Evolutionary conservation across 2,113 vertebrate species (phyloP), one percentile per base, ranked within the genome.

Genomic region (Neotragus moschatus): DNA sequence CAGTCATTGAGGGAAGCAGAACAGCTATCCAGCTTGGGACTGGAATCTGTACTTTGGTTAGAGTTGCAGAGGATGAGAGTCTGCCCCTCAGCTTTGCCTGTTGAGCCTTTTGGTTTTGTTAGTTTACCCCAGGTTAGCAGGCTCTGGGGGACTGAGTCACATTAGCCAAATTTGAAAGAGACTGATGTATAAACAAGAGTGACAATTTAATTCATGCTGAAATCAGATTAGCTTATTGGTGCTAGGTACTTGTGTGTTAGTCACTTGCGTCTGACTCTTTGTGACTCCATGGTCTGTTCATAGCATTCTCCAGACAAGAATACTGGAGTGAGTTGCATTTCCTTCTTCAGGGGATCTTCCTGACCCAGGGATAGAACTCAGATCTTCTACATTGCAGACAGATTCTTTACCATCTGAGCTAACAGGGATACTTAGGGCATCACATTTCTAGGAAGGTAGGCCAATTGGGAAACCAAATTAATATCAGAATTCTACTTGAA

Each of bases 401-500:
- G 36, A 39, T 73, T 39, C 36, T 73, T 73, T 13, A 73, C 36
- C 21, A 39, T 73, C 36, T 39, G 66, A 3, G 2, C 36, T 39
- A 70, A 39, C n/a, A 61, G 60, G 6, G 28, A 61, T 61, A 70
- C 70, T 53, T 53, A 43, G n/a, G 7, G 5, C 5, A 6, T 56
- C 33, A 8, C 88, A 82, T 13, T 87, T 86, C 58, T 61, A 66
- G 30, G 5, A 39, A 30, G 36, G 28, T n/a, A 84, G 28, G 86
- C 21, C 33, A 58, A 16, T 3, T 43, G 36, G 26, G 94, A 95
- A 97, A 86, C 17, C 28, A 60, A 63, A n/a, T 66, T 28, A 61
- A 80, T 88, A n/a, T 45, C 49, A 84, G 56, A 63, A 63, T 88
- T 89, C 43, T 88, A 21, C 28, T 79, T 81, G 28, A 79, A 73